Base-by-base conservation (phyloP, 2,797 vertebrate species). In the Brachyrhaphis roseni region DNA sequence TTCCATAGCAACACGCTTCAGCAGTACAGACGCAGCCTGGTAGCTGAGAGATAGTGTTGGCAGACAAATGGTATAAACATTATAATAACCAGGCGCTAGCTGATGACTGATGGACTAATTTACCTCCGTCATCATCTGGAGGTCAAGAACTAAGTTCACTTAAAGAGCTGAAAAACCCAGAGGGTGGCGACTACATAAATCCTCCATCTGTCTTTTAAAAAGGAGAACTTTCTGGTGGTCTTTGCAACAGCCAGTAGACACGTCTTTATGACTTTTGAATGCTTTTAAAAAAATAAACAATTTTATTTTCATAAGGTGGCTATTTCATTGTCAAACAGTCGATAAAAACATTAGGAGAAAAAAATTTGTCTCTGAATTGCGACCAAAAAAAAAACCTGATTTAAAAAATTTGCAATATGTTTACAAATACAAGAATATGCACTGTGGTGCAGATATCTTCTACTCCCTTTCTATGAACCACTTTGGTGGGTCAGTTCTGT, bases 91-190 rank as follows among this genome's bases (percentile, higher is more conserved):
- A 78, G 83, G 82, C 79, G 87, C 88, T 78, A 86, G 88, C 88
- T 78, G 92, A 90, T 93, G 92, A 94, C 84, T 89, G 92, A 94
- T 93, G 89, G 87, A 28, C 86, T 83, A 91, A 89, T 91, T 90
- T 74, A 84, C 78, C 87, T 59, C 78, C 26, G 82, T 57, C 43
- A 64, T 83, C 78, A 49, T 86, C 83, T 86, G 80, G 86, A 89
- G 90, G 91, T 90, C 90, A 86, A 73, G 78, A 85, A 84, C 79
- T 59, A n/a, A 84, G 87, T 91, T 90, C 85, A 86, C 76, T 66
- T 49, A 23, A 34, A 79, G 74, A 87, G 78, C 39, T 75, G 59
- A 70, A 80, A 70, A 79, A 51, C 78, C 74, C 83, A 6, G 12
- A 41, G 13, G 66, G 83, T 51, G 73, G 47, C n/a, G 23, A 70